phyloP scores from a whole-genome alignment of 2,113 vertebrate genomes.

The Lates calcarifer region DNA sequence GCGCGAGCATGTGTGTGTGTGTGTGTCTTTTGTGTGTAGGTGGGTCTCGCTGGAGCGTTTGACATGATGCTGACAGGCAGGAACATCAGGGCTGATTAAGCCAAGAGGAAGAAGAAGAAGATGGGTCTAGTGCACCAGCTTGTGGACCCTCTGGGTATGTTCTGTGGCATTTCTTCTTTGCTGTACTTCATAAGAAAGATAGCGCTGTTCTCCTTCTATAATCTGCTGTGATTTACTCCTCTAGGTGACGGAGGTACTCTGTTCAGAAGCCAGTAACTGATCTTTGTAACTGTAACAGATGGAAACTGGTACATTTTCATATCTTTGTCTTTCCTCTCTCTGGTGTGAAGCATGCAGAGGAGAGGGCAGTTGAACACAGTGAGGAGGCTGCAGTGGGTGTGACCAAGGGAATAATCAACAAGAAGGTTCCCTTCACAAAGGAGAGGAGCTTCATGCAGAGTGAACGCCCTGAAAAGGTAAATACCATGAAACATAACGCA shows the following conservation, averaged over 20 bases:
- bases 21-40: conserved; percentile 72
- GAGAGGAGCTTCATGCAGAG: conserved; percentile 53
- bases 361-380: conserved; percentile 87
- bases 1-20: background rate
- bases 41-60: conserved; percentile 88
- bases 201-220: background rate
- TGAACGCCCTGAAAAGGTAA: too few relatives aligned
- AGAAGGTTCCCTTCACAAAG: conserved; percentile 67
- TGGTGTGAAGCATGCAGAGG: conserved; percentile 86
- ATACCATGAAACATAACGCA: too few relatives aligned
- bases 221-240: background rate
- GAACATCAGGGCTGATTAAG: conserved; percentile 89
- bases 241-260: too few relatives aligned
- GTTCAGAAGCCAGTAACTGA: too few relatives aligned
- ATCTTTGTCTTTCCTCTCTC: conserved; percentile 40
- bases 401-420: conserved; percentile 82
- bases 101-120: conserved; percentile 77
- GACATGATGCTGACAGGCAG: conserved; percentile 94
- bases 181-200: background rate
- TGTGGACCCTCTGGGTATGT: conserved; percentile 90
- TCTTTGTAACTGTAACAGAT: too few relatives aligned
- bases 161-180: conserved; percentile 35
- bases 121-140: conserved; percentile 91
- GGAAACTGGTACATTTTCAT: too few relatives aligned
- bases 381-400: conserved; percentile 87